phyloP scores from a whole-genome alignment of 2,888 invertebrate genomes.

The Lepidocyrtinus sp. region DNA sequence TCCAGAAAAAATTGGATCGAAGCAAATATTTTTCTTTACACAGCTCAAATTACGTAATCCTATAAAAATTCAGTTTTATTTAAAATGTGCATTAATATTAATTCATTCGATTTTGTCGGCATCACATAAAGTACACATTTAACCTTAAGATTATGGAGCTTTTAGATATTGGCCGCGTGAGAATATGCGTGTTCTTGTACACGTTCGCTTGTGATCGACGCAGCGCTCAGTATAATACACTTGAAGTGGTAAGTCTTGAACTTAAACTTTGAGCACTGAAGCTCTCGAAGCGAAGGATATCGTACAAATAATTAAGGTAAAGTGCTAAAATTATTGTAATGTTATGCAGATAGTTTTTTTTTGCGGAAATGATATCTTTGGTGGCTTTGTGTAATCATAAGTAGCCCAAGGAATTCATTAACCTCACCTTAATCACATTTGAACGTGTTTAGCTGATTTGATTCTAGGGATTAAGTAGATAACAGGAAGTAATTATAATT shows the following conservation, averaged over 20 bases:
- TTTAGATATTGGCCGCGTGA: too few relatives aligned
- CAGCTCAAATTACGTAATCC: too few relatives aligned
- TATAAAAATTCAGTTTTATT: too few relatives aligned
- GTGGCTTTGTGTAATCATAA: conserved; percentile 1
- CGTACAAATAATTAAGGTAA: not conserved
- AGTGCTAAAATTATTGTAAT: not conserved
- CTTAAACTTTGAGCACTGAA: not conserved
- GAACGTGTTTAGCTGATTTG: not conserved
- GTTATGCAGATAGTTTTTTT: too few relatives aligned
- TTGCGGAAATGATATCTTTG: not conserved
- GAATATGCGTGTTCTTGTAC: too few relatives aligned
- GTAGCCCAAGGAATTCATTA: conserved; percentile 8
- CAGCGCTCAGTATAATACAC: not conserved
- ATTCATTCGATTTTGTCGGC: too few relatives aligned
- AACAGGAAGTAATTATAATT: not conserved
- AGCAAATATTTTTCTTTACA: too few relatives aligned
- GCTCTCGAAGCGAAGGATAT: not conserved
- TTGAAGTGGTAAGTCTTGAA: not conserved
- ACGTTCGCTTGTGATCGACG: too few relatives aligned
- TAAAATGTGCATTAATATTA: too few relatives aligned
- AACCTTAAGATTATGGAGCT: too few relatives aligned
- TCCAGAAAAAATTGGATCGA: too few relatives aligned
- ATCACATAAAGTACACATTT: too few relatives aligned
- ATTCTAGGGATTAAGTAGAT: not conserved
- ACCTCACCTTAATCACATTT: not conserved